Evolutionary conservation across 2,888 invertebrate genomes (phyloP).

Genomic region (Automeris io): DNA sequence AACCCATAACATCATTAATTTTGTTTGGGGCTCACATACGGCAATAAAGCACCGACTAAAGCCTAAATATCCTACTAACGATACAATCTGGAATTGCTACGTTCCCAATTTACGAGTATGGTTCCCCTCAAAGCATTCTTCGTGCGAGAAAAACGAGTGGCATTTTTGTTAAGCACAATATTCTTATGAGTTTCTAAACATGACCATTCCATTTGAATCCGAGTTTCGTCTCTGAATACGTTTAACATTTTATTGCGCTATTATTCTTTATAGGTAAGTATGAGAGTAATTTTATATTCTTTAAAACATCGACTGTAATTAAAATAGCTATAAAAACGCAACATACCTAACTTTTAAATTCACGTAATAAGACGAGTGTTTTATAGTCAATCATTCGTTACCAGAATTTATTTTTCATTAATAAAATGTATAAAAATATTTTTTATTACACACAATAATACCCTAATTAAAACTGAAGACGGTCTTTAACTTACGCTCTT

Average conservation of each 20-base stretch:
- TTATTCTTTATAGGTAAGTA: conserved; percentile 46
- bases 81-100: conserved; percentile 57
- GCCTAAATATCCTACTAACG: conserved; percentile 53
- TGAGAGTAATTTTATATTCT: conserved; percentile 28
- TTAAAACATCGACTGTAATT: conserved; percentile 27
- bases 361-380: conserved; percentile 8
- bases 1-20: conserved; percentile 18
- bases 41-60: conserved; percentile 41
- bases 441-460: too few species aligned
- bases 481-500: too few species aligned
- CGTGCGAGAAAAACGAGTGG: conserved; percentile 39
- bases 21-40: conserved; percentile 24
- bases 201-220: conserved; percentile 61
- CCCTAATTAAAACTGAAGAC: too few species aligned
- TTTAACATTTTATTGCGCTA: conserved; percentile 54
- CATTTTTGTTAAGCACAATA: conserved; percentile 58
- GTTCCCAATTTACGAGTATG: conserved; percentile 59
- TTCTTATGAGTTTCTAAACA: conserved; percentile 64
- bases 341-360: conserved; percentile 14
- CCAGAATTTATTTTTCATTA: background rate
- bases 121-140: conserved; percentile 52
- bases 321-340: conserved; percentile 29
- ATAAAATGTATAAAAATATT: too few species aligned
- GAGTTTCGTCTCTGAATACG: conserved; percentile 43
- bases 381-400: conserved; percentile 7